Base-by-base conservation (phyloP, 2,113 vertebrate species). In the Machaerirhynchus nigripectus region DNA sequence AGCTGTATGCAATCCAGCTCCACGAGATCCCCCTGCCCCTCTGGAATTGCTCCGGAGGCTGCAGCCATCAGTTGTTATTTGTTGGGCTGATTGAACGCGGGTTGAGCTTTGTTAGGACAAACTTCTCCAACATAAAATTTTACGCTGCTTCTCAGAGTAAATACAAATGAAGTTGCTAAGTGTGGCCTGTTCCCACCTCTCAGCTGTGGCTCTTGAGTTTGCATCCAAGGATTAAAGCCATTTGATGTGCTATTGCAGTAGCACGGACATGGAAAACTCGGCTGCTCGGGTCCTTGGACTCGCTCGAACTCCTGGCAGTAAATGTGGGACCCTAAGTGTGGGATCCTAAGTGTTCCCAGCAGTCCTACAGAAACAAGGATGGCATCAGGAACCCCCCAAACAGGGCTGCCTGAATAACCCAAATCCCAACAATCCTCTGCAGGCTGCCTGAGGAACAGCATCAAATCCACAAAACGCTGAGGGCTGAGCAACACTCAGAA, bases 1-100 rank as follows among this genome's bases (percentile, higher is more conserved):
- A 93, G 92, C 90, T 94, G 85, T 30, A 85, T 46, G 24, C 52
- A 90, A 90, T 67, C 24, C 50, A 87, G 76, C 68, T 44, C 90
- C 9, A 19, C 0, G 13, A 93, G 80, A 70, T 40, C 39, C 68
- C 59, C 84, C 67, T 76, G 90, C 83, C 70, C 44, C 79, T 52
- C 80, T 76, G 23, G 47, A 35, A 39, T 5, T 49, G 73, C 79
- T 70, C 5, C 0, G 9, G 60, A 65, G 9, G 49, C 89, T 68
- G 14, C 93, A 90, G 80, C 16, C 86, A 39, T n/a, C 50, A 14
- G 3, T 71, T 87, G 68, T 37, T 81, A 40, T 80, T 86, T 78
- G 80, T 12, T 63, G 18, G 14, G 69, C 73, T 90, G 80, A 75
- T 15, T 67, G 21, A 93, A 65, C 3, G 23, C 0, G 23, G 40